Conservation (phyloP, 2,888 invertebrate genomes). For the Tineola bisselliella region DNA sequence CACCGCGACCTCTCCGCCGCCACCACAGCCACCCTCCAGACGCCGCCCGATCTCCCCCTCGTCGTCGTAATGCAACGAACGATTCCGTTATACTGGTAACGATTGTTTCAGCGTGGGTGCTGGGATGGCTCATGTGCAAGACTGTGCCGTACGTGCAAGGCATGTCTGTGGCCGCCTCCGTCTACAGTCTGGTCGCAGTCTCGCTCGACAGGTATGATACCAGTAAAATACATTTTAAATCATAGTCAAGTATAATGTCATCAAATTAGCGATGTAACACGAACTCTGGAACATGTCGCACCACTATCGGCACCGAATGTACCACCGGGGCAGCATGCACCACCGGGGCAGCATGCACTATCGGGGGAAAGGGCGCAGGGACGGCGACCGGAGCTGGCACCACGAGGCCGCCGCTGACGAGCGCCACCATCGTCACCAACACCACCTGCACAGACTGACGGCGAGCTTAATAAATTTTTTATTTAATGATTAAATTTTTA, state of each 20-base stretch:
- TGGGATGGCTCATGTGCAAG: conserved; percentile 96
- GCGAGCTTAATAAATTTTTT: no score
- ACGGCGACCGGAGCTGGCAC: conserved; percentile 42
- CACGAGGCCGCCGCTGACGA: conserved; percentile 31
- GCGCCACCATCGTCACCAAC: conserved; percentile 35
- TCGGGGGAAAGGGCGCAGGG: no score
- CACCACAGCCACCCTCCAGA: neutral
- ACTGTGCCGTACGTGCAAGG: conserved; percentile 96
- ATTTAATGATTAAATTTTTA: no score
- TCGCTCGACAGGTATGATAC: conserved; percentile 86
- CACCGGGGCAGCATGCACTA: conserved; percentile 27
- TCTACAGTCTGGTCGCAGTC: conserved; percentile 94
- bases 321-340: conserved; percentile 47
- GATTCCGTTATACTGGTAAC: neutral
- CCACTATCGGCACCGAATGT: no score
- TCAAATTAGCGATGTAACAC: no score
- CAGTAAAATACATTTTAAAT: no score
- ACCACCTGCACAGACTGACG: no score
- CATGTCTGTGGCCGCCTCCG: conserved; percentile 93
- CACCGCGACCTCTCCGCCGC: neutral
- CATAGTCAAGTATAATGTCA: no score
- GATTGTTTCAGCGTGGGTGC: conserved; percentile 84
- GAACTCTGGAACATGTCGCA: no score
- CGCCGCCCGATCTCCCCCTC: neutral
- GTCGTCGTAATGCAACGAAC: neutral